Evolutionary conservation across 2,113 vertebrate species (phyloP), one percentile per base, ranked within the genome.

Genomic region (Speoplatyrhinus poulsoni): DNA sequence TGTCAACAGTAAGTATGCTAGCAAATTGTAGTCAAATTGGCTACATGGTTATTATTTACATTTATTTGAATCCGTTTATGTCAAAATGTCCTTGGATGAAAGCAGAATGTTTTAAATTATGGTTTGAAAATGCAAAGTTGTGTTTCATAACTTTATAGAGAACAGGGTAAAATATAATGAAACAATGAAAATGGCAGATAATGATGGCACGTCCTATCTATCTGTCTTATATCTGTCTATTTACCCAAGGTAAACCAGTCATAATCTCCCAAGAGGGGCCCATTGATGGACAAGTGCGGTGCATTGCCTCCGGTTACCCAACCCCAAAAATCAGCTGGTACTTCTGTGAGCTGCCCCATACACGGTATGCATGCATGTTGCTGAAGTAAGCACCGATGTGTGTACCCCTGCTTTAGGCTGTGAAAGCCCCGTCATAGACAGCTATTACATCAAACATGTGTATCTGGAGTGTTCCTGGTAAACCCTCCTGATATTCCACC

Each of bases 241-340:
- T 16, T 56, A 26, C n/a, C 1, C 79, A 73, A 99, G 98, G 95
- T 82, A 98, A 95, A 69, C 98, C 98, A 0, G 93, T 95, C 69
- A 98, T 99, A 74, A 89, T 95, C 32, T 93, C 91, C 41, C 92
- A 93, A 9, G 94, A 96, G 71, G 95, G 94, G 46, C 94, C 95
- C 10, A 79, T 90, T 70, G 94, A 94, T 68, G 96, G 94, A 63
- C 89, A 95, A 87, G 94, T 99, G n/a, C 95, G 94, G 13, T 99
- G 98, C 0, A 88, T 95, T 9, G 97, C 96, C 15, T 89, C 92
- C 47, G 98, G 96, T 4, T 97, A 94, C 78, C 97, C 97, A 1
- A 89, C 94, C 61, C 98, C 97, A 11, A 93, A 94, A 74, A 95
- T 99, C 80, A 94, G 93, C 69, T 99, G 97, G 98, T 97, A 93